A percentile compares a stretch with the other conserved stretches of the same genome.
Conservation (phyloP, 1,140 invertebrate species). For the Oryctes rhinoceros region DNA sequence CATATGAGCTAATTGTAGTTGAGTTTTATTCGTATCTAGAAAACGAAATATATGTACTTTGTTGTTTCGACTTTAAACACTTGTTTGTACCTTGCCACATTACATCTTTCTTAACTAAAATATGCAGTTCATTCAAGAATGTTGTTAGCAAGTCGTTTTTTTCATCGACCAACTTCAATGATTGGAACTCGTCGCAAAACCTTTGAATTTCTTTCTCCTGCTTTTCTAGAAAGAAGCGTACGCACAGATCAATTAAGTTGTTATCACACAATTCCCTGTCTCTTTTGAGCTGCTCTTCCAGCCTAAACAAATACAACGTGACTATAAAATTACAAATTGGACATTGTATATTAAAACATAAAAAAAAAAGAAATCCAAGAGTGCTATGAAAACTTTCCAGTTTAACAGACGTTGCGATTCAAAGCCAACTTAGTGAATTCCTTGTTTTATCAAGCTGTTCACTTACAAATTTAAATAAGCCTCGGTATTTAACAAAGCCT, state of each 20-base stretch:
- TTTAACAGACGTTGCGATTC: too few species aligned
- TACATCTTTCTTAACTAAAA: slow-evolving; percentile 72
- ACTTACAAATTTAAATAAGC: slow-evolving; percentile 78
- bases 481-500: slow-evolving; percentile 81
- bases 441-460: slow-evolving; percentile 47
- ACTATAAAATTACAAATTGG: not conserved
- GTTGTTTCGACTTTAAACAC: slow-evolving; percentile 21
- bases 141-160: slow-evolving; percentile 78
- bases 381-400: too few species aligned
- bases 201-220: slow-evolving; percentile 70
- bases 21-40: slow-evolving; percentile 70
- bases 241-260: slow-evolving; percentile 82
- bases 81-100: slow-evolving; percentile 73
- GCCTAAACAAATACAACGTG: slow-evolving; percentile 56
- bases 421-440: too few species aligned
- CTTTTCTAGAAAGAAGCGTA: slow-evolving; percentile 80
- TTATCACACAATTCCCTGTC: slow-evolving; percentile 80
- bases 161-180: slow-evolving; percentile 80
- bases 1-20: slow-evolving; percentile 74
- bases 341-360: too few species aligned
- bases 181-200: slow-evolving; percentile 82
- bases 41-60: slow-evolving; percentile 43
- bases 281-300: slow-evolving; percentile 70
- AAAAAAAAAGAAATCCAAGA: not conserved
- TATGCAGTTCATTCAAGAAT: slow-evolving; percentile 69